Percentiles rank a stretch among this genome's conserved stretches.
phyloP scores from a whole-genome alignment of 2,888 invertebrate species.

The Acanthococcus lagerstroemiae region DNA sequence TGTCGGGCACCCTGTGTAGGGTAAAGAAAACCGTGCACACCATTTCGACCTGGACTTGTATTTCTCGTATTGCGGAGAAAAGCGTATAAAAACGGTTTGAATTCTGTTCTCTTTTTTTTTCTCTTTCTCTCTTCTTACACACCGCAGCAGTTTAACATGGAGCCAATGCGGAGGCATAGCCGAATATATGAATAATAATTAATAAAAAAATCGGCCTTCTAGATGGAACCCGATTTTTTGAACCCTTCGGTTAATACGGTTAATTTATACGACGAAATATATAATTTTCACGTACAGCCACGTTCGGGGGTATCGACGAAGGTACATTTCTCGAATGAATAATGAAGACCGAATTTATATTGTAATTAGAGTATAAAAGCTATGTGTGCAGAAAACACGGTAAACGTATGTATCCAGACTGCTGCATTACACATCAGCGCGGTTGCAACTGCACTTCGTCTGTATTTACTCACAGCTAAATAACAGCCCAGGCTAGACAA shows the following conservation, averaged over 20 bases:
- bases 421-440: too few species aligned
- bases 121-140: too few species aligned
- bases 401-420: too few species aligned
- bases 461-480: too few species aligned
- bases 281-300: neutral
- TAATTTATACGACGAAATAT: neutral
- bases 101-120: too few species aligned
- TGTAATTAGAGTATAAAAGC: neutral
- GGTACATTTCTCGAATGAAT: neutral
- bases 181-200: slow-evolving; percentile 28
- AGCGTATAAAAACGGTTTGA: neutral
- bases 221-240: neutral
- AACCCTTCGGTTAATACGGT: slow-evolving; percentile 19
- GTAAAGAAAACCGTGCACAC: neutral
- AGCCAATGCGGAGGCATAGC: too few species aligned
- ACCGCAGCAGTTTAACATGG: too few species aligned
- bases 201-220: slow-evolving; percentile 10
- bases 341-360: neutral
- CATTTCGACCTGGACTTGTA: neutral
- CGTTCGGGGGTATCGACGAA: neutral
- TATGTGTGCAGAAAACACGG: too few species aligned
- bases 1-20: neutral
- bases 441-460: too few species aligned
- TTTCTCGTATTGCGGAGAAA: neutral
- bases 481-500: too few species aligned